A percentile compares a stretch with the other conserved stretches of the same genome.
These are phyloP conservation scores for Muschampia plurimacula DNA, from an alignment of 2,888 invertebrate genomes.

Conservation along the genomic window DNA sequence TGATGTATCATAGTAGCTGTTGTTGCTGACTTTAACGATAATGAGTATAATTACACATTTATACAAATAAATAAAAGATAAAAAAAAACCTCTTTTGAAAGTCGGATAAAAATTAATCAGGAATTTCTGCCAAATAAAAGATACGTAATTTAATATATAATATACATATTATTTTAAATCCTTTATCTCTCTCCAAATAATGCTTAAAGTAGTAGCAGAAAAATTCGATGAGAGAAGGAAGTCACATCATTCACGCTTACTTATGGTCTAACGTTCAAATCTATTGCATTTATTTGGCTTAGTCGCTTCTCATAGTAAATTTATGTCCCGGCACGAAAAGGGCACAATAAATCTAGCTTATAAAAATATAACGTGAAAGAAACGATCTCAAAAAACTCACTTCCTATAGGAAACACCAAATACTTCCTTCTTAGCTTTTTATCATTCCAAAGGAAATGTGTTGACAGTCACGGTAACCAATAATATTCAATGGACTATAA, in stretches of 20 bases:
- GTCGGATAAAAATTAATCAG: too few relatives aligned
- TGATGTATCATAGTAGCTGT: too few relatives aligned
- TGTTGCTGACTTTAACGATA: too few relatives aligned
- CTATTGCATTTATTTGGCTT: conserved; percentile 30
- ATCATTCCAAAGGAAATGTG: conserved; percentile 57
- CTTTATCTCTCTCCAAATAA: too few relatives aligned
- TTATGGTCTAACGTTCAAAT: conserved; percentile 18
- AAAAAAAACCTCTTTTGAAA: too few relatives aligned
- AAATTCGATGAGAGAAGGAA: conserved; percentile 15
- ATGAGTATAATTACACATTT: too few relatives aligned
- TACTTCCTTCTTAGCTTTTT: conserved; percentile 79
- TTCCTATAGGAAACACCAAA: conserved; percentile 70
- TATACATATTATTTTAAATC: too few relatives aligned
- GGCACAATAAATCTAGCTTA: conserved; percentile 36
- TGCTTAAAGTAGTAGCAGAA: neutral
- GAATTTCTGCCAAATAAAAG: too few relatives aligned
- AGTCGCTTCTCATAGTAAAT: conserved; percentile 32
- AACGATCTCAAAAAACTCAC: conserved; percentile 54
- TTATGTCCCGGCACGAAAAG: conserved; percentile 34
- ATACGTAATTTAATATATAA: too few relatives aligned
- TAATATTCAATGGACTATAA: conserved; percentile 63
- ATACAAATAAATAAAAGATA: too few relatives aligned
- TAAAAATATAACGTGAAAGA: conserved; percentile 34
- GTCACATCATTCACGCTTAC: conserved; percentile 13
- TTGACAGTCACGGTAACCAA: conserved; percentile 76